Evolutionary conservation across 64 coral and sea anemone species (phyloP), one percentile per base, ranked within the genome.

Genomic region (Hydrozoanthus tunicans): DNA sequence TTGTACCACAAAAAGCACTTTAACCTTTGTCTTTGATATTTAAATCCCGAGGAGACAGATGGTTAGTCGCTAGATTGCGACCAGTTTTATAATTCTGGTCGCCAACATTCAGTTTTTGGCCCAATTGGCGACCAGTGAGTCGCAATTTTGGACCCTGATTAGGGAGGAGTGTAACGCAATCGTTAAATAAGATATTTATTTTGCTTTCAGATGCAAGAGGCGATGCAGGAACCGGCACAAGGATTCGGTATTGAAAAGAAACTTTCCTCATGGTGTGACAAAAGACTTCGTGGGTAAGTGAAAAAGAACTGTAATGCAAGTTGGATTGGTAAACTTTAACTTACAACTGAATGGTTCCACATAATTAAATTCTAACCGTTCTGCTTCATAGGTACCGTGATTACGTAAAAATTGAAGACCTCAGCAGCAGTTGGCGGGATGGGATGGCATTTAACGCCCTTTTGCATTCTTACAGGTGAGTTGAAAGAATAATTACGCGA

Each of bases 381-480:
- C 4, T 59, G 9, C 51, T 73, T 79, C 56, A 12, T 54, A 96
- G 95, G 10, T 96, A 96, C 69, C 80, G 88, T 55, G 58, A 89
- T 10, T 55, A 91, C 63, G 81, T 94, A 15, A 67, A 86, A 58
- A 81, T 96, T 5, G 70, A 83, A n/a, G 84, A 96, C 56, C 91
- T 96, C 51, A 78, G 92, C 12, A 83, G 20, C 3, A 94, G 95
- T 25, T 96, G 95, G 95, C 93, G 92, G 54, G 68, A 96, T 77
- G 95, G 95, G 10, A 27, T 91, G 26, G 95, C 95, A 0, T 96
- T 96, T 71, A 96, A 94, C 17, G 95, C 95, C 8, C 80, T 96
- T 13, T 77, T 96, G 10, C 95, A 96, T 7, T 96, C 95, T 1
- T 96, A 96, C 92, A 92, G 92, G 95, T 96, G 85, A 10, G 60